Base-by-base conservation (phyloP, 2,113 vertebrate genomes). In the Tachycineta bicolor region DNA sequence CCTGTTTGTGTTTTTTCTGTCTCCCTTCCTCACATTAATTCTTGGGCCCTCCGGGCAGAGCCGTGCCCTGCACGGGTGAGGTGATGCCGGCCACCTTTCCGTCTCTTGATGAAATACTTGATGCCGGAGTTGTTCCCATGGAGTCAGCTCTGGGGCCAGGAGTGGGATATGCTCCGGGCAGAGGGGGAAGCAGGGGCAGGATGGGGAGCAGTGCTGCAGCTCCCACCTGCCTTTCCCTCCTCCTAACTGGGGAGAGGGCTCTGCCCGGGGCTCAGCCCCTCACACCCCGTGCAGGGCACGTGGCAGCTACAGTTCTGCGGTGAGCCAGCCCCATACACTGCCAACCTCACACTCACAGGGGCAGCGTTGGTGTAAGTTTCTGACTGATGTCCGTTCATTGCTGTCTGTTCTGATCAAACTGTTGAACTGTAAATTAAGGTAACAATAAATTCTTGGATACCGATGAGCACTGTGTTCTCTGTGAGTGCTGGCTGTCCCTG, bases 391-490 rank as follows among this genome's bases (percentile, higher is more conserved):
- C 37, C 37, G 9, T 37, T 37, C 37, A 37, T 37, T 37, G 37
- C 8, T 37, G 23, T n/a, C 53, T 47, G n/a, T 60, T 53, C 12
- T 64, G 59, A 83, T 77, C 55, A 16, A 67, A 15, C 14, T 64
- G 67, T 9, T 20, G 9, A 73, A 22, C 26, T 74, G 37, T 23
- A 47, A 39, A 75, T 44, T 18, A 19, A 44, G 12, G 33, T 20
- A 46, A 3, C n/a, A 87, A 47, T 92, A 92, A 92, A 90, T 55
- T 22, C 12, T 6, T 44, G 33, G 62, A 19, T 50, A 21, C 59
- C 22, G 7, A 1, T 6, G 60, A 37, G 12, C 4, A 0, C 0
- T 0, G 0, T 8, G 43, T 60, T 24, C 22, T 71, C 12, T 9
- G 5, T 3, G 5, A 6, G 23, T 14, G 37, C 21, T 3, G 47